These are phyloP conservation scores for Drosophila infuscata DNA, from an alignment of 2,888 invertebrate genomes.

Conservation along the genomic window DNA sequence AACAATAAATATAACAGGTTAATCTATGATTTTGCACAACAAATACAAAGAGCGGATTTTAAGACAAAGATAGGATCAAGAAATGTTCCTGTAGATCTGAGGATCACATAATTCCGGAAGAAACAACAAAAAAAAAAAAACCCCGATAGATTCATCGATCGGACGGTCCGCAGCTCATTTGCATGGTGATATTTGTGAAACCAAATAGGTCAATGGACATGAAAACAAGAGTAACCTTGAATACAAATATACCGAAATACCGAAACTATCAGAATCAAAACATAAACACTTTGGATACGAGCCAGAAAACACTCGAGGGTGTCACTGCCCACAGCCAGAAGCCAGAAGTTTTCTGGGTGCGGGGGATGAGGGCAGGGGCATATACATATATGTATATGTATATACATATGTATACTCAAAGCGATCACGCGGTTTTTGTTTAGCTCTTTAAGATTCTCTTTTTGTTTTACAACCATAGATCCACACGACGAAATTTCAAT, in stretches of 20 bases:
- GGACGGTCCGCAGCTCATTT: conserved; percentile 47
- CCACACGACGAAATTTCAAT: conserved; percentile 38
- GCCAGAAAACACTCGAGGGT: conserved; percentile 10
- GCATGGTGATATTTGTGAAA: conserved; percentile 53
- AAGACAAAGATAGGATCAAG: background rate
- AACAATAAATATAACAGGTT: background rate
- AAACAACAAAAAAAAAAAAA: background rate
- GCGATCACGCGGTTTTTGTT: conserved; percentile 39
- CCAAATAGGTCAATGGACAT: conserved; percentile 82
- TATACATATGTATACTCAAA: conserved; percentile 8
- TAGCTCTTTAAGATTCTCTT: conserved; percentile 32
- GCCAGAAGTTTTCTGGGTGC: background rate
- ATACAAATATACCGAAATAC: conserved; percentile 34
- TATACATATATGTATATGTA: too few relatives aligned
- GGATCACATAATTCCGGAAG: background rate
- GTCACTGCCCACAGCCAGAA: conserved; percentile 10
- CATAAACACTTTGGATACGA: conserved; percentile 68
- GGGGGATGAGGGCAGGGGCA: background rate
- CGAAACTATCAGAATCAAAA: conserved; percentile 63
- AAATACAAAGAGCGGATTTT: background rate
- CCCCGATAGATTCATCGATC: conserved; percentile 10
- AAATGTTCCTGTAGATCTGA: background rate
- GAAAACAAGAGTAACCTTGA: conserved; percentile 80
- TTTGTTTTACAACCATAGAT: conserved; percentile 33
- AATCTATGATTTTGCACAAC: background rate